phyloP scores from a whole-genome alignment of 2,888 invertebrate genomes.

The Lobophora halterata region DNA sequence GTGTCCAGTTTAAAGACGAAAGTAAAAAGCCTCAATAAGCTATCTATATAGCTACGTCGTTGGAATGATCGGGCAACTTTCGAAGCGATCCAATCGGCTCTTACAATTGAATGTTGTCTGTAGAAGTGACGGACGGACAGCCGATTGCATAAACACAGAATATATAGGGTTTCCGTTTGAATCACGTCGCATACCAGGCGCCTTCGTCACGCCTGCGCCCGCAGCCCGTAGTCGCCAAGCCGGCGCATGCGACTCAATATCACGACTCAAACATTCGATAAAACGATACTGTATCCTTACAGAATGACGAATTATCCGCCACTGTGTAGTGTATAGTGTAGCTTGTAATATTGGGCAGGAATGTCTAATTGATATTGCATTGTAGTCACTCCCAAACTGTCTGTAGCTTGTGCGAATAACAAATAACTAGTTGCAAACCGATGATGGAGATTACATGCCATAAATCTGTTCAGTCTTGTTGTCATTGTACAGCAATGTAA shows the following conservation, averaged over 20 bases:
- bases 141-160: constrained; percentile 72
- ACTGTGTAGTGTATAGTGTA: too few relatives aligned
- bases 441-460: constrained; percentile 44
- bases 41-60: constrained; percentile 20
- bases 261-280: constrained; percentile 55
- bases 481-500: constrained; percentile 44
- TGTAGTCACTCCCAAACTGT: constrained; percentile 51
- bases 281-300: constrained; percentile 50
- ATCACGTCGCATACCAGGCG: constrained; percentile 76
- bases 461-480: constrained; percentile 39
- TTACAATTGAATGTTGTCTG: constrained; percentile 54
- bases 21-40: constrained; percentile 19
- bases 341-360: constrained; percentile 45
- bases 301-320: constrained; percentile 51
- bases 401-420: constrained; percentile 40
- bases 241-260: constrained; percentile 68
- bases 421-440: constrained; percentile 45
- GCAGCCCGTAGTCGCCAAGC: too few relatives aligned
- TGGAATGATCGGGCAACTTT: constrained; percentile 35
- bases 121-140: constrained; percentile 64
- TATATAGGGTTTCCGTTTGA: constrained; percentile 78
- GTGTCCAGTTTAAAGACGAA: constrained; percentile 22
- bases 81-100: constrained; percentile 37
- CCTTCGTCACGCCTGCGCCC: constrained; percentile 67
- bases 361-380: constrained; percentile 60